phyloP scores from a whole-genome alignment of 2,888 invertebrate genomes.

The Apodemia zela region DNA sequence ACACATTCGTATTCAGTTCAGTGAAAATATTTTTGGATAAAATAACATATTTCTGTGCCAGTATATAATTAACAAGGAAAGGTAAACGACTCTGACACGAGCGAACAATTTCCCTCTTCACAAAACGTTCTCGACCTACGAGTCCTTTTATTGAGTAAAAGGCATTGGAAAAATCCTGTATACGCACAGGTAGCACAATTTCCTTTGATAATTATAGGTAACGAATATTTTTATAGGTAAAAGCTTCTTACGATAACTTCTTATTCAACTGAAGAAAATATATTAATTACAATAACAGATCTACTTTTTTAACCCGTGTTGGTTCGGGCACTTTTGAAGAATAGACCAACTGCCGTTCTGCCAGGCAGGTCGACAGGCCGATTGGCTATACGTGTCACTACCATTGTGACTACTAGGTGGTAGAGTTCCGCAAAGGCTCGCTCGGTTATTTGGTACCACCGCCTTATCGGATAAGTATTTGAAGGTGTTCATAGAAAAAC shows the following conservation, averaged over 20 bases:
- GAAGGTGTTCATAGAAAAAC: too few species aligned
- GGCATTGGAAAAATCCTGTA: constrained; percentile 1
- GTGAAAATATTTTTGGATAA: constrained; percentile 9
- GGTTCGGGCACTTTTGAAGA: too few species aligned
- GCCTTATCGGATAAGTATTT: too few species aligned
- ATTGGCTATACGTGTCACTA: too few species aligned
- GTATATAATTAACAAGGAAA: constrained; percentile 7
- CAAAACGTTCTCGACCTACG: constrained; percentile 34
- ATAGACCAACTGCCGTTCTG: too few species aligned
- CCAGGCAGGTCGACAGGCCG: too few species aligned
- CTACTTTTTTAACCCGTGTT: too few species aligned
- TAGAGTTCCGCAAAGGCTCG: too few species aligned
- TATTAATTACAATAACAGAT: too few species aligned
- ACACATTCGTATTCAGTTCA: constrained; percentile 6
- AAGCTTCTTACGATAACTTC: neutral
- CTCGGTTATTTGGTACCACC: too few species aligned
- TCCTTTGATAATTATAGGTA: constrained; percentile 2
- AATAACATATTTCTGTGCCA: constrained; percentile 3
- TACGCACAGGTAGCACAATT: neutral
- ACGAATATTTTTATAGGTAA: neutral
- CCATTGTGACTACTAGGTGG: too few species aligned
- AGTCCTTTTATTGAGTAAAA: constrained; percentile 43
- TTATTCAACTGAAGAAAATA: neutral
- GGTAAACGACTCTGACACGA: constrained; percentile 15
- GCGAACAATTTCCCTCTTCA: constrained; percentile 23